Base-by-base conservation (phyloP, 2,888 invertebrate genomes). In the Merodon equestris region DNA sequence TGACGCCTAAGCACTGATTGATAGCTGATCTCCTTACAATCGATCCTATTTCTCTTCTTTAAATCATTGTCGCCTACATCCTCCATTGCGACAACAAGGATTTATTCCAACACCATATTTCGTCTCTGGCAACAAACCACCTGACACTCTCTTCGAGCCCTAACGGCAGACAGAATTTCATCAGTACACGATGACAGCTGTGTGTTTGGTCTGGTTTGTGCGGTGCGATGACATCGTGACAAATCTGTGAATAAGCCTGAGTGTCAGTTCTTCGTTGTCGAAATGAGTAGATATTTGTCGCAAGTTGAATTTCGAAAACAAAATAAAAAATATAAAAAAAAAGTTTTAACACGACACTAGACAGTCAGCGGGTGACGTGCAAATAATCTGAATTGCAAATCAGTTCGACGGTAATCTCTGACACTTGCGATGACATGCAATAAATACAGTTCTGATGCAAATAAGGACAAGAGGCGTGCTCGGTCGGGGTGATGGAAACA, bases 321-420 rank as follows among this genome's bases (percentile, higher is more conserved):
- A 50, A 14, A 68, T 36, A 47, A 13, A 36, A 66, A 71, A 60
- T 53, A 56, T 34, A 72, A 40, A 61, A 44, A n/a, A 17, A 47
- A 54, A 27, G n/a, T n/a, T n/a, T n/a, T n/a, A n/a, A n/a, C n/a
- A n/a, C n/a, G n/a, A n/a, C n/a, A n/a, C n/a, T n/a, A n/a, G 27
- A 51, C 47, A 61, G 66, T 27, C 27, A 27, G 27, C 27, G 27
- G 27, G 3, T 79, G 74, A 70, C 64, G 68, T 63, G 74, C 54
- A 70, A 70, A 77, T 79, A 73, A 79, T 79, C 74, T 74, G 70
- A 79, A 79, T 74, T 79, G 68, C 74, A 79, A 74, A 79, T 64
- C 74, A 79, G 64, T 70, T 74, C 74, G 79, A 70, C 74, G 56
- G 73, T 64, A 68, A 79, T 79, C 73, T 64, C 63, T 70, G 79